Evolutionary conservation across 2,113 vertebrate genomes (phyloP).

Genomic region (Coracopsis vasa): DNA sequence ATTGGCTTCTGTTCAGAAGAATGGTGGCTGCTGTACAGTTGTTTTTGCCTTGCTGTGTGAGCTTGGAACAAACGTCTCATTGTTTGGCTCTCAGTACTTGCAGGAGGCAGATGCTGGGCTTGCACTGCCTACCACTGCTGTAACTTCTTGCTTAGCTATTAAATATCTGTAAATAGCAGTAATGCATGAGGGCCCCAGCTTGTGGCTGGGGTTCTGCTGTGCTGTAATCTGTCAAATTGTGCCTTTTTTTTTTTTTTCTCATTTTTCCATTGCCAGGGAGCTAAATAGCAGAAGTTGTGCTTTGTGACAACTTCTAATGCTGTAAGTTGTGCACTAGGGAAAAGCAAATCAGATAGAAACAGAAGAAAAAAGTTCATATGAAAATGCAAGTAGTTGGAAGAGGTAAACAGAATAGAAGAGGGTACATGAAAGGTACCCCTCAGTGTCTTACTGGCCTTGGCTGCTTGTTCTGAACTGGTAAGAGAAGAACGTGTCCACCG

Average conservation of each 20-base stretch:
- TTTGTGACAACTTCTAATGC: not conserved
- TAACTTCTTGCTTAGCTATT: not conserved
- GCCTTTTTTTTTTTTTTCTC: not conserved
- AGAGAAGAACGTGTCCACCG: not conserved
- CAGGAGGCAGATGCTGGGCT: not conserved
- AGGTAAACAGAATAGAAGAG: not conserved
- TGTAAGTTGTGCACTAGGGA: not conserved
- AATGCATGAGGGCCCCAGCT: not conserved
- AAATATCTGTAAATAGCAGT: not conserved
- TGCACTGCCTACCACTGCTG: not conserved
- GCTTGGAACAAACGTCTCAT: not conserved
- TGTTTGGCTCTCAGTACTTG: not conserved
- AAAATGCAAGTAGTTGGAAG: not conserved
- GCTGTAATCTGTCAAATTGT: not conserved
- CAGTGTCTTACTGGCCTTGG: not conserved
- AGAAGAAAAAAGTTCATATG: not conserved
- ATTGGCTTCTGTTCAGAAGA: not conserved
- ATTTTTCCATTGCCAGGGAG: not conserved
- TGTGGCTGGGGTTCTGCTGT: not conserved
- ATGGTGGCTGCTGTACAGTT: not conserved
- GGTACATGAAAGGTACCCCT: not conserved
- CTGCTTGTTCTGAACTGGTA: not conserved
- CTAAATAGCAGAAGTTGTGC: not conserved
- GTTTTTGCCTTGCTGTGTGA: not conserved
- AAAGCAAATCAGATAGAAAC: not conserved